Evolutionary conservation across 2,888 invertebrate species (phyloP), one percentile per base, ranked within the genome.

Genomic region (Pheosia tremula): DNA sequence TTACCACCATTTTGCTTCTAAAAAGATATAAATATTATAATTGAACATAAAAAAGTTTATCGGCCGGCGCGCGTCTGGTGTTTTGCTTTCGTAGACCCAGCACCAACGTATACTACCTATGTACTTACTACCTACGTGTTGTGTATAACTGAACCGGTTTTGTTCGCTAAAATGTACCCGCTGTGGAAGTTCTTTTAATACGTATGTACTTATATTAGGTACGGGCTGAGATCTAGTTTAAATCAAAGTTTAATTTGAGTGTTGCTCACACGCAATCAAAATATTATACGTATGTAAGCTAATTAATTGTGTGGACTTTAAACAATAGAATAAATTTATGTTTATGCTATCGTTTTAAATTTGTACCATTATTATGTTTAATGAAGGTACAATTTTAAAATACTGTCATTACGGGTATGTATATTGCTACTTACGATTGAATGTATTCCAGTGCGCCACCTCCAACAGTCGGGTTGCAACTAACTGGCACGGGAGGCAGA

Each of bases 1-100:
- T 90, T 78, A 96, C 85, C 63, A 86, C 89, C 95, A 96, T 80
- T 96, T 96, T 0, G 96, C 53, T 53, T 53, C 50, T 50, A 50
- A 9, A 50, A 53, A 53, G n/a, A 50, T 24, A 24, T 24, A 1
- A 24, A 24, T 24, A 24, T 1, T 24, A 24, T 24, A 24, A 24
- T 24, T 24, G 37, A 53, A 53, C 4, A 36, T 7, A 8, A 38
- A 37, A 52, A 5, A 24, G 50, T 24, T 24, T 24, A 47, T 1
- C 24, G 3, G 24, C 7, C 24, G 3, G 50, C 49, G 49, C n/a
- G 50, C 49, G 24, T 24, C 24, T 24, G 24, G 24, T 24, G 24
- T 24, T 2, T 2, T 24, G 24, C 24, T 24, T 13, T 49, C 49
- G 13, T 49, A 49, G n/a, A n/a, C 47, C 47, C 4, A 49, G 4